Evolutionary conservation across 2,797 vertebrate genomes (phyloP), one percentile per base, ranked within the genome.

Genomic region (Paratrypauchen microcephalus): DNA sequence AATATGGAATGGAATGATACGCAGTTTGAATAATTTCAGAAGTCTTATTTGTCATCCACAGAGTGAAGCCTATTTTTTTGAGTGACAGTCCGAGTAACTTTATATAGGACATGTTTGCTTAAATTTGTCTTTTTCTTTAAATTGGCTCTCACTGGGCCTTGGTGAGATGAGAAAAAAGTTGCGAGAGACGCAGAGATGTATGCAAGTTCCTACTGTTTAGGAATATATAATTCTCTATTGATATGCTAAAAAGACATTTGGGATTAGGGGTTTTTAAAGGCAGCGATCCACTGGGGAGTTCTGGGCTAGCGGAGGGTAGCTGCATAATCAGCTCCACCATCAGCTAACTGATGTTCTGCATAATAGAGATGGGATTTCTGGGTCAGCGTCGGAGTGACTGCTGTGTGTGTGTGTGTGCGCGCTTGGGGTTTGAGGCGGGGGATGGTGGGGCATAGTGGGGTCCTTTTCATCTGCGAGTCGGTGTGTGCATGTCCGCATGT

Each of bases 221-320:
- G 83, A 90, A 88, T 90, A 90, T 90, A 88, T 88, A 79, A 90
- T 88, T 88, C 79, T 85, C 86, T 79, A 90, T 90, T 92, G 86
- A 90, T 88, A 91, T 91, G 88, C 87, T 90, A 89, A 91, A 88
- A 89, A 89, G 87, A 89, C 87, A 90, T 90, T 91, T 90, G 87
- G 88, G 88, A 90, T 89, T 70, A 83, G 70, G 80, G 80, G 73
- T 84, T 91, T 67, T 88, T 90, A 88, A 90, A 91, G 85, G 83
- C 84, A 88, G 84, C 84, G 82, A 87, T 88, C 81, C 88, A 89
- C 90, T 77, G 80, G 88, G 89, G 89, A 90, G 84, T 90, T 87
- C 82, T 88, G 89, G 88, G 80, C 79, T 83, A 65, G 84, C 78
- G 50, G 83, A 86, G 89, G 86, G 86, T 88, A 84, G 89, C 89